Conservation (phyloP, 2,888 invertebrate genomes). For the Boloria euphrosyne region DNA sequence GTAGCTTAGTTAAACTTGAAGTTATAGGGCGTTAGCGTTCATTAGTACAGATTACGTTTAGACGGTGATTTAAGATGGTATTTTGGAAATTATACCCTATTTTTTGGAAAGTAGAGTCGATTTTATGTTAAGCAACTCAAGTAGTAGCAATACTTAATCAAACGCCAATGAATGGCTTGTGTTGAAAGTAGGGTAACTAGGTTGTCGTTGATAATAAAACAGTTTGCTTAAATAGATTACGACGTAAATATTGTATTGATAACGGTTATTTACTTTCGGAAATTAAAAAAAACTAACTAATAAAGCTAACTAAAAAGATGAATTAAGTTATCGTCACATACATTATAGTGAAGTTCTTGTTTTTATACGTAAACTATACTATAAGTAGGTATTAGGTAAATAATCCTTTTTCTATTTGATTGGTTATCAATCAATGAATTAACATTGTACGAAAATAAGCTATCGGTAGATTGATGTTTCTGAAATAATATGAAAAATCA, state of each 20-base stretch:
- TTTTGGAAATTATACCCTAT: constrained; percentile 30
- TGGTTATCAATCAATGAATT: too few relatives aligned
- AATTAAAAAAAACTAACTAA: too few relatives aligned
- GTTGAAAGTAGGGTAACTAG: constrained; percentile 38
- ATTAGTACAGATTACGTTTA: constrained; percentile 47
- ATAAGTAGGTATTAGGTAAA: too few relatives aligned
- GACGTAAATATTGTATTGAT: neutral
- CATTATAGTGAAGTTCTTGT: too few relatives aligned
- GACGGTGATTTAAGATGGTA: constrained; percentile 25
- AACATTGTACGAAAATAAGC: too few relatives aligned
- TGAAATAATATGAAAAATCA: too few relatives aligned
- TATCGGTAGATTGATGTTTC: too few relatives aligned
- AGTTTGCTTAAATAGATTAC: constrained; percentile 16
- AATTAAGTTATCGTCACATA: too few relatives aligned
- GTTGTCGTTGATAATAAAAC: constrained; percentile 27
- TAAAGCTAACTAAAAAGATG: too few relatives aligned
- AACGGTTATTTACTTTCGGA: too few relatives aligned
- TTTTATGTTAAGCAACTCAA: constrained; percentile 15
- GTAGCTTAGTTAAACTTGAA: constrained; percentile 47
- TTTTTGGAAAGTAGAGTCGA: constrained; percentile 24
- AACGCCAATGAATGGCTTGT: constrained; percentile 45
- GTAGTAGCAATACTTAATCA: constrained; percentile 45
- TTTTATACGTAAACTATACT: too few relatives aligned
- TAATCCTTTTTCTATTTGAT: too few relatives aligned
- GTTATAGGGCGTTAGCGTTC: constrained; percentile 47